Conservation (phyloP, 2,888 invertebrate genomes). For the Phalera bucephala region DNA sequence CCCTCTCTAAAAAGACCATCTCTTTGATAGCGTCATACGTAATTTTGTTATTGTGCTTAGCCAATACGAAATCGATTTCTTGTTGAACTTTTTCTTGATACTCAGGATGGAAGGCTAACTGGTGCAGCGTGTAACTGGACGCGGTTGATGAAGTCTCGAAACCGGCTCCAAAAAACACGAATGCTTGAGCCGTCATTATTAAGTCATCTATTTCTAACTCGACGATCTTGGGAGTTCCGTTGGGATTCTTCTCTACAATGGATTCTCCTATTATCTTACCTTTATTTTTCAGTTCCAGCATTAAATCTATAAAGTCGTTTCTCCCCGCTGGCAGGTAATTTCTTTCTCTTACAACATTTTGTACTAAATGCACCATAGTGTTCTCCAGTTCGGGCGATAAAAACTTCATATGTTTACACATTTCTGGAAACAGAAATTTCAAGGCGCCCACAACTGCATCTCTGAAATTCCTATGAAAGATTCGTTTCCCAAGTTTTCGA, state of each 20-base stretch:
- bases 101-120: constrained; percentile 53
- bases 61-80: constrained; percentile 46
- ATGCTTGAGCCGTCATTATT: constrained; percentile 41
- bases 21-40: constrained; percentile 44
- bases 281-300: constrained; percentile 37
- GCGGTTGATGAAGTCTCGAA: constrained; percentile 62
- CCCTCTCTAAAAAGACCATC: constrained; percentile 41
- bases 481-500: constrained; percentile 29
- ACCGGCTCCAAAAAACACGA: constrained; percentile 54
- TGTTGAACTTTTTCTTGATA: constrained; percentile 46
- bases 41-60: constrained; percentile 36
- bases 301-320: constrained; percentile 47
- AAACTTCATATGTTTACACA: constrained; percentile 11
- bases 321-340: constrained; percentile 37
- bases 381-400: constrained; percentile 10
- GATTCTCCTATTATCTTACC: constrained; percentile 43
- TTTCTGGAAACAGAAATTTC: constrained; percentile 17
- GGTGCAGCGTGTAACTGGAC: constrained; percentile 49
- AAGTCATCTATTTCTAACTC: constrained; percentile 34
- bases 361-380: constrained; percentile 13
- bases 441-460: constrained; percentile 1
- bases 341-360: constrained; percentile 33
- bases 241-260: constrained; percentile 25
- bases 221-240: constrained; percentile 32
- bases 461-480: constrained; percentile 10